Conservation (phyloP, 2,113 vertebrate species). For the Lipophrys pholis region DNA sequence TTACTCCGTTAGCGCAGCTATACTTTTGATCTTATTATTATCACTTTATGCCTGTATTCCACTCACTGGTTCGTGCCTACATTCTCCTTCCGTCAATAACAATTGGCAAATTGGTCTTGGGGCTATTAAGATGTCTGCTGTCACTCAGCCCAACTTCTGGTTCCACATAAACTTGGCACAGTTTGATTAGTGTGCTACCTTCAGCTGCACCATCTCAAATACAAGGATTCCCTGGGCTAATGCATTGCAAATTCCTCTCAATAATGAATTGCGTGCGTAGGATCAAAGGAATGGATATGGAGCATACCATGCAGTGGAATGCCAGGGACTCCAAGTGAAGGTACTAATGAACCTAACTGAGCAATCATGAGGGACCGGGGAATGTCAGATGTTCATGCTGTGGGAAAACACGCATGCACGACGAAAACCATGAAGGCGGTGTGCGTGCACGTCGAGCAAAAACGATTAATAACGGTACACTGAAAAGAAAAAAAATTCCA, state of each 20-base stretch:
- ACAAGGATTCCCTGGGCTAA: slow-evolving; percentile 67
- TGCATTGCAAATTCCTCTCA: slow-evolving; percentile 80
- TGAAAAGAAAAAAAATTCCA: not conserved
- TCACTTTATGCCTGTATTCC: slow-evolving; percentile 17
- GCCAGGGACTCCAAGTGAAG: slow-evolving; percentile 44
- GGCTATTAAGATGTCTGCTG: slow-evolving; percentile 26
- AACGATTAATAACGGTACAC: not conserved
- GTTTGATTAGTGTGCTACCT: slow-evolving; percentile 55
- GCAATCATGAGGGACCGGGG: slow-evolving; percentile 36
- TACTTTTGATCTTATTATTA: slow-evolving; percentile 44
- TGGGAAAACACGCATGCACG: not conserved
- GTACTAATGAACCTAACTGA: slow-evolving; percentile 69
- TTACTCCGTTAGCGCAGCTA: slow-evolving; percentile 22
- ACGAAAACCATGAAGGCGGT: slow-evolving; percentile 25
- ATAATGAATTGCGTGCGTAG: slow-evolving; percentile 75
- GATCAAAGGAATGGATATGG: slow-evolving; percentile 77
- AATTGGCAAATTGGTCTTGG: not conserved
- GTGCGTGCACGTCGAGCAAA: not conserved
- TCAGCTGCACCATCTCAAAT: slow-evolving; percentile 48
- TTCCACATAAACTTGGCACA: slow-evolving; percentile 6
- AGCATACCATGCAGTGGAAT: slow-evolving; percentile 67
- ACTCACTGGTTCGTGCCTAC: slow-evolving; percentile 13
- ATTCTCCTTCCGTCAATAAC: slow-evolving; percentile 20
- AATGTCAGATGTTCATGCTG: slow-evolving; percentile 34
- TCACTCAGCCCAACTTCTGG: slow-evolving; percentile 17